Evolutionary conservation across 2,888 invertebrate genomes (phyloP), one percentile per base, ranked within the genome.

Genomic region (Catocala sponsa): DNA sequence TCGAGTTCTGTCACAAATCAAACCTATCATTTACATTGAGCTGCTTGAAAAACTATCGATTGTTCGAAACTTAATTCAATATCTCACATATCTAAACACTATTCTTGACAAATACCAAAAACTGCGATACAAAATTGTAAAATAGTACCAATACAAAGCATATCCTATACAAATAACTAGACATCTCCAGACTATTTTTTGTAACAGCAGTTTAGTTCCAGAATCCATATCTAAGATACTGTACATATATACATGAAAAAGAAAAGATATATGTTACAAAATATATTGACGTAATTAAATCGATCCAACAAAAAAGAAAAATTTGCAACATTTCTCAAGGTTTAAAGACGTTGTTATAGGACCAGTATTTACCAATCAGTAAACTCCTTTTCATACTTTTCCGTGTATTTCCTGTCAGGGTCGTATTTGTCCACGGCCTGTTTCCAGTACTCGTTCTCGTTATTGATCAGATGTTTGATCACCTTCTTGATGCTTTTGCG

Each of bases 391-490:
- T 92, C 91, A 59, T 94, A 94, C 62, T 86, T 92, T 32, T 75
- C 79, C 0, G 86, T 84, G 74, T 91, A 95, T 0, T 81, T 74
- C 11, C 82, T 81, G 10, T 88, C 74, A 0, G 91, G 88, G 62
- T 95, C 94, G 70, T 92, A 95, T 68, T 90, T 94, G 4, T 86
- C 79, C 0, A 90, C 86, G 4, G 94, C 84, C 57, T 89, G 79
- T 41, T 81, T 65, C 94, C 94, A 95, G 46, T 79, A 84, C 0
- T 76, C 73, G 0, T 79, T 78, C 42, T 94, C 92, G n/a, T 91
- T 65, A 7, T 88, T 87, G 51, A 91, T 84, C 47, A 94, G 75
- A 68, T 92, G 87, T 2, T 75, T 77, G 74, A 94, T 91, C 0
- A 94, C 94, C 25, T 87, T 89, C 0, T 86, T 81, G 35, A 91